Base-by-base conservation (phyloP, 2,888 invertebrate genomes). In the Thera obeliscata region DNA sequence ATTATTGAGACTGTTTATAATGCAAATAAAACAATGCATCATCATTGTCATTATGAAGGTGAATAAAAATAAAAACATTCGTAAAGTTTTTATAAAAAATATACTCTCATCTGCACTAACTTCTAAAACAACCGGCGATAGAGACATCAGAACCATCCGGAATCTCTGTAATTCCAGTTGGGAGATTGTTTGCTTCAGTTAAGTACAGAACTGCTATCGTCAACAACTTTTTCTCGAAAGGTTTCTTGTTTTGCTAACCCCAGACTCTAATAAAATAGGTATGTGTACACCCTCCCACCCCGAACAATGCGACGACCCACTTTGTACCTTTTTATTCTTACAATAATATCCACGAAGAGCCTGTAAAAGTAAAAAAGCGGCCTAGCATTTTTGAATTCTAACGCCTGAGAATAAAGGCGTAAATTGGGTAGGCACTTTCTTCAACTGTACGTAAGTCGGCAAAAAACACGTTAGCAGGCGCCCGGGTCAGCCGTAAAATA, bases 401-500 rank as follows among this genome's bases (percentile, higher is more conserved):
- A 41, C 66, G 36, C 63, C 49, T 59, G 63, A 68, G 66, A 68
- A 68, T 66, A 68, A 65, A 68, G 61, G 52, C 61, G 68, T 56
- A 66, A 63, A 66, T 62, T 64, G 63, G 50, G 60, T 57, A 38
- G 65, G 50, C 65, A 69, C 68, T 65, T 61, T 61, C 60, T 68
- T 66, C 63, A 67, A 68, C 66, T 68, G 71, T 68, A 71, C 68
- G 66, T 57, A 68, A 71, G 65, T 68, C 66, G 70, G 71, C 71
- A 76, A 80, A 82, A 84, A 81, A 81, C 76, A 78, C 76, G 79
- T 83, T 78, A 78, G 74, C 76, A 74, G 80, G 80, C 73, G 75
- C 77, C 74, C 69, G 76, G 79, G 81, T 73, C 76, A 74, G 75
- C 78, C 74, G 78, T 83, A 83, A 86, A 86, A 84, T 87, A 87